Conservation (phyloP, 2,113 vertebrate species). For the Meleagris gallopavo region DNA sequence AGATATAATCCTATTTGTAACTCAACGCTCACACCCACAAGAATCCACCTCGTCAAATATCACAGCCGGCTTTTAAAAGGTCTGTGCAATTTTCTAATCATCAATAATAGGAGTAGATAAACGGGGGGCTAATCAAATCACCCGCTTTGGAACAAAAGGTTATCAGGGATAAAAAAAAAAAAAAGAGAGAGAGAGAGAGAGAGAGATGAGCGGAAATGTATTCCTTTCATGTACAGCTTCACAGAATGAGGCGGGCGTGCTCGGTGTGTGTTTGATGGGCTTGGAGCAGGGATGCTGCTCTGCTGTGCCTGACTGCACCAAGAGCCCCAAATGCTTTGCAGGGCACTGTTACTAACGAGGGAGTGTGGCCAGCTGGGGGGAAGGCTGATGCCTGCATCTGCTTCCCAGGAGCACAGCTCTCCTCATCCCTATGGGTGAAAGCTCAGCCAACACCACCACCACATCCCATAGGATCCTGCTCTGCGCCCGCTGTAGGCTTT, state of each 20-base stretch:
- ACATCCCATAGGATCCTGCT: background rate
- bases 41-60: background rate
- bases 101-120: background rate
- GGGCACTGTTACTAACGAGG: rapidly evolving
- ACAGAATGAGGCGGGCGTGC: background rate
- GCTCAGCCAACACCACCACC: background rate
- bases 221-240: rapidly evolving
- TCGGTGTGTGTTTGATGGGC: background rate
- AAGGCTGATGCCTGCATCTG: rapidly evolving
- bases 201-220: rapidly evolving
- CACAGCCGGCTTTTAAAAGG: background rate
- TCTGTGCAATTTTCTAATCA: background rate
- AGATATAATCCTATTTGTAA: rapidly evolving
- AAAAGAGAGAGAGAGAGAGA: background rate
- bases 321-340: rapidly evolving
- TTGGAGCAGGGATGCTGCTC: background rate
- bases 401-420: rapidly evolving
- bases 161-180: background rate
- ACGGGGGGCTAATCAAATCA: background rate
- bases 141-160: background rate
- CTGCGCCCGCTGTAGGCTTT: constrained; percentile 51
- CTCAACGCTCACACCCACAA: background rate
- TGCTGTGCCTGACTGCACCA: rapidly evolving
- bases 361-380: rapidly evolving
- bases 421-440: background rate